Evolutionary conservation across 2,797 vertebrate genomes (phyloP).

Genomic region (Prionace glauca): DNA sequence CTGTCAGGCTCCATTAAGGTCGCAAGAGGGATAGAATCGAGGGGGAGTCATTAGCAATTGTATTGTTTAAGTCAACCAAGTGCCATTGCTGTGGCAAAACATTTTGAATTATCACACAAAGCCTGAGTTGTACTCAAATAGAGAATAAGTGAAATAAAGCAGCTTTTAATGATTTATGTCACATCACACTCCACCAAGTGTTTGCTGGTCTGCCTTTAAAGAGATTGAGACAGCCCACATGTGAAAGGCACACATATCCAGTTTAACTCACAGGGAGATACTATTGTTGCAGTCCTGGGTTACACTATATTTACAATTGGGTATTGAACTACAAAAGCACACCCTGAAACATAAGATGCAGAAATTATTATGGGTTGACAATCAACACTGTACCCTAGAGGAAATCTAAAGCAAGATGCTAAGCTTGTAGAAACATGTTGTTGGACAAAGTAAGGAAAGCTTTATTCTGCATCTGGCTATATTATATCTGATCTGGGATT

Average conservation of each 20-base stretch:
- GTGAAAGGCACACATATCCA: background rate
- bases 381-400: background rate
- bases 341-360: background rate
- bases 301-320: background rate
- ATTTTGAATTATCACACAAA: background rate
- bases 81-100: background rate
- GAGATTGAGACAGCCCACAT: background rate
- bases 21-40: background rate
- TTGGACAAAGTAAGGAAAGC: background rate
- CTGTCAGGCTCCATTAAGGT: background rate
- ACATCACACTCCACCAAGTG: background rate
- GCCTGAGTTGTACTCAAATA: background rate
- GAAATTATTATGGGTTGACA: background rate
- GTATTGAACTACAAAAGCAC: background rate
- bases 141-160: background rate
- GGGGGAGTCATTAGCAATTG: background rate
- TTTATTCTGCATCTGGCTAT: conserved; percentile 16
- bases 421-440: background rate
- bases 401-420: background rate
- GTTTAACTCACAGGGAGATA: background rate
- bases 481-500: background rate
- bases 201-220: conserved; percentile 7
- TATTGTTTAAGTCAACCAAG: background rate
- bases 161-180: background rate
- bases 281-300: background rate